Evolutionary conservation across 1,140 invertebrate species (phyloP).

Genomic region (Apis cerana): DNA sequence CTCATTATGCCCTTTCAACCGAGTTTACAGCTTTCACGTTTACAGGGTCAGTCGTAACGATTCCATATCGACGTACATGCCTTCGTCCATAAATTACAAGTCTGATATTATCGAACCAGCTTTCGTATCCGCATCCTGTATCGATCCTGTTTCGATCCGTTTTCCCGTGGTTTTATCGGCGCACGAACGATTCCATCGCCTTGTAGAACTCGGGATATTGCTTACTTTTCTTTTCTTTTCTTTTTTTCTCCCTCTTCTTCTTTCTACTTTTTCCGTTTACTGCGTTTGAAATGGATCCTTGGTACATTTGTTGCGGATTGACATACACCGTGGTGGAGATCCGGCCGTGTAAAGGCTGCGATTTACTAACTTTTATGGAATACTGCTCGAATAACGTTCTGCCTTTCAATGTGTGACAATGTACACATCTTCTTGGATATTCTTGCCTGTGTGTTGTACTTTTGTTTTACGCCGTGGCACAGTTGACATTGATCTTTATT

Average conservation of each 20-base stretch:
- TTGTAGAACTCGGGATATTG: background rate
- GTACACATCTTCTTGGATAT: too few relatives aligned
- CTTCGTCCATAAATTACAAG: background rate
- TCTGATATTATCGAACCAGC: background rate
- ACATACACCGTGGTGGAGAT: background rate
- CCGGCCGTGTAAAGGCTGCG: too few relatives aligned
- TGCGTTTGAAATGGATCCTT: too few relatives aligned
- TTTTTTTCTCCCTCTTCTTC: background rate
- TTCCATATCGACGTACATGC: background rate
- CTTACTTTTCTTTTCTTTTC: background rate
- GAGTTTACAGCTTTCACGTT: background rate
- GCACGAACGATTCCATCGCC: background rate
- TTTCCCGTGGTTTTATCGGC: background rate
- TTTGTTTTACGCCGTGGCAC: too few relatives aligned
- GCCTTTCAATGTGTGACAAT: background rate
- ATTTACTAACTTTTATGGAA: slow-evolving; percentile 9
- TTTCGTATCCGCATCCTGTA: background rate
- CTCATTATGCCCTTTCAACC: slow-evolving; percentile 57
- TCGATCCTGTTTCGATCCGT: background rate
- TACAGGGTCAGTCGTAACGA: slow-evolving; percentile 3
- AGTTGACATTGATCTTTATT: too few relatives aligned
- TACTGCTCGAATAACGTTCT: background rate
- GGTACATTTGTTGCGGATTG: background rate
- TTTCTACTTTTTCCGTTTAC: too few relatives aligned
- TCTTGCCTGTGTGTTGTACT: too few relatives aligned